phyloP scores from a whole-genome alignment of 2,888 invertebrate genomes.

The Caenorhabditis auriculariae region DNA sequence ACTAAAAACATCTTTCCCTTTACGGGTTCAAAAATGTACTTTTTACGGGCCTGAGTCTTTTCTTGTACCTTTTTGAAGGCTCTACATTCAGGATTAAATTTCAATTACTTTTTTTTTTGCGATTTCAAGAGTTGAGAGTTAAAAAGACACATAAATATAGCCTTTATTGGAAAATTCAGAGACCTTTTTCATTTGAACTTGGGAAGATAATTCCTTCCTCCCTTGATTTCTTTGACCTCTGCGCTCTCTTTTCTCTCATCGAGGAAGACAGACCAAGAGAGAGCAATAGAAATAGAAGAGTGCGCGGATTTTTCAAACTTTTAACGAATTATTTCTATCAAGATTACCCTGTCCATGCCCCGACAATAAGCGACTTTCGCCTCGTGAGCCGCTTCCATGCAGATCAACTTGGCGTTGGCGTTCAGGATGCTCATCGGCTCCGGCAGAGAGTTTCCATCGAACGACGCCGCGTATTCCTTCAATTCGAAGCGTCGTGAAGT shows the following conservation, averaged over 20 bases:
- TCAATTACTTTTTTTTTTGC: too few species aligned
- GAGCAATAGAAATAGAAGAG: not conserved
- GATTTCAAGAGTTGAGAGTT: too few species aligned
- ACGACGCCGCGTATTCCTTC: constrained; percentile 53
- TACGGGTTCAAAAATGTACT: too few species aligned
- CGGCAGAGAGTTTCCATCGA: constrained; percentile 52
- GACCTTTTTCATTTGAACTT: too few species aligned
- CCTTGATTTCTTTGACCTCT: too few species aligned
- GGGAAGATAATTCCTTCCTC: too few species aligned
- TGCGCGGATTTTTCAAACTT: not conserved
- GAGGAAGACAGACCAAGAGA: not conserved
- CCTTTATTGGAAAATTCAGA: too few species aligned
- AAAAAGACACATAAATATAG: too few species aligned
- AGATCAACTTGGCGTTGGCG: constrained; percentile 52
- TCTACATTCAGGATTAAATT: too few species aligned
- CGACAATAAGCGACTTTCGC: constrained; percentile 56
- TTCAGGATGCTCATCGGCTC: constrained; percentile 55
- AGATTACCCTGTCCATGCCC: constrained; percentile 55
- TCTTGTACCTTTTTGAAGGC: too few species aligned
- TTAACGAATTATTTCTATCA: not conserved
- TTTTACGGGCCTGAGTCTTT: too few species aligned
- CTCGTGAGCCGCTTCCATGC: constrained; percentile 55
- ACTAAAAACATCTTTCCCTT: too few species aligned
- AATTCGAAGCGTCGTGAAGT: not conserved
- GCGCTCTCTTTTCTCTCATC: not conserved